Evolutionary conservation across 92 coral and sea anemone species (phyloP).

Genomic region (Chrysogorgia sp.): DNA sequence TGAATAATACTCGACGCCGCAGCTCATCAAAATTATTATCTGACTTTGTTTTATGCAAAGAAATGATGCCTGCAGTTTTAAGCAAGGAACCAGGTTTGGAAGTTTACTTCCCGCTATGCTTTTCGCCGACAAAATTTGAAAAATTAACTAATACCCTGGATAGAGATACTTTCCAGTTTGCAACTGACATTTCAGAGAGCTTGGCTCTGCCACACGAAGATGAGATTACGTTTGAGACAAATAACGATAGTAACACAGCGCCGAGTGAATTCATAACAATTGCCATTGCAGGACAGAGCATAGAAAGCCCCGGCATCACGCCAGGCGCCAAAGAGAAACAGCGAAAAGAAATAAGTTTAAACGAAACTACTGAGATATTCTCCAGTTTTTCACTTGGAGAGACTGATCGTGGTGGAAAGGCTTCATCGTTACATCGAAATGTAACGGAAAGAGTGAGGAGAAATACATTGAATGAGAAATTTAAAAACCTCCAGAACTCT

Average conservation of each 20-base stretch:
- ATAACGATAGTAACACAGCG: no score
- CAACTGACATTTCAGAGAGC: no score
- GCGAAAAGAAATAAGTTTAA: neutral
- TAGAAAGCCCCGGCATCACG: neutral
- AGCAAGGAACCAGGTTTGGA: conserved; percentile 11
- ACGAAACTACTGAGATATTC: conserved; percentile 6
- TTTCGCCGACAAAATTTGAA: conserved; percentile 19
- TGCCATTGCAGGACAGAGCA: neutral
- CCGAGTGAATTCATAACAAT: neutral
- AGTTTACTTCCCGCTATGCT: conserved; percentile 17
- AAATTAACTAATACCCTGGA: conserved; percentile 1
- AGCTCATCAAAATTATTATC: conserved; percentile 28
- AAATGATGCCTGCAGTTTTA: conserved; percentile 18
- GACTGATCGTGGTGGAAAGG: neutral
- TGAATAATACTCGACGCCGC: conserved; percentile 27
- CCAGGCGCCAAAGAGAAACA: neutral
- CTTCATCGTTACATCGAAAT: conserved; percentile 37
- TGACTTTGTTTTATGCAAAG: conserved; percentile 17
- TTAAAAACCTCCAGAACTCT: conserved; percentile 25
- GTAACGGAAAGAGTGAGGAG: conserved; percentile 54
- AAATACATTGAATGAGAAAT: conserved; percentile 54
- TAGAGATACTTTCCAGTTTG: conserved; percentile 19
- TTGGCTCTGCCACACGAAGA: no score
- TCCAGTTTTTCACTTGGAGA: neutral
- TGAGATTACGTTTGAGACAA: no score